Base-by-base conservation (phyloP, 1,140 invertebrate genomes). In the Stratiolaelaps scimitus region DNA sequence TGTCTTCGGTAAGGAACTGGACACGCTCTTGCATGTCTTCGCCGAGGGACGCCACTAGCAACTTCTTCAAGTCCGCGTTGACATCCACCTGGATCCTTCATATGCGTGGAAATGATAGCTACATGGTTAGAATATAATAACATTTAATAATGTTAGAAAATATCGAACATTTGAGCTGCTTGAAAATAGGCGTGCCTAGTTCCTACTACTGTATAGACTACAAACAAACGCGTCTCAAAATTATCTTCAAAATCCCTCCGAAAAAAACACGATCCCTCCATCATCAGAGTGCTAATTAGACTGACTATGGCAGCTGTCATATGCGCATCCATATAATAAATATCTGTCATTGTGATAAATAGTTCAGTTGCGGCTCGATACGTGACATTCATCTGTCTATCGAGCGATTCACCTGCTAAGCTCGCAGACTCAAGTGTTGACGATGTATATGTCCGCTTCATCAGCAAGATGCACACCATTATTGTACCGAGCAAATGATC, bases 31-130 rank as follows among this genome's bases (percentile, higher is more conserved):
- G 84, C 46, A 94, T 78, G 78, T 95, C 92, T 78, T 94, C 91
- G 19, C 92, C 92, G 48, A 95, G 86, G 28, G 90, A 90, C 26
- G 91, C 91, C 1, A 95, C 88, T 43, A 95, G 74, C 73, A 95
- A 81, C 74, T 87, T 92, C 76, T 94, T 95, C 43, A 95, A 77
- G 76, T 94, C 91, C 67, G 85, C 83, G 78, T 94, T 94, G 0
- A 94, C 87, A 84, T 92, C 43, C 65, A 48, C 48, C 17, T 23
- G 30, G 20, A 23, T 66, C n/a, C 23, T 48, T 19, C 53, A 5
- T 30, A 43, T 66, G 19, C 43, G 44, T 17, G 6, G 26, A 64
- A 34, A 64, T 46, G 65, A 7, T 66, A 68, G 47, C 26, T 15
- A 13, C 15, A 17, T 15, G 13, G 64, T 15, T 15, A 56, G 26